A percentile compares a stretch with the other conserved stretches of the same genome.
Evolutionary conservation across 2,888 invertebrate species (phyloP).

Genomic region (Heliconius hortense): DNA sequence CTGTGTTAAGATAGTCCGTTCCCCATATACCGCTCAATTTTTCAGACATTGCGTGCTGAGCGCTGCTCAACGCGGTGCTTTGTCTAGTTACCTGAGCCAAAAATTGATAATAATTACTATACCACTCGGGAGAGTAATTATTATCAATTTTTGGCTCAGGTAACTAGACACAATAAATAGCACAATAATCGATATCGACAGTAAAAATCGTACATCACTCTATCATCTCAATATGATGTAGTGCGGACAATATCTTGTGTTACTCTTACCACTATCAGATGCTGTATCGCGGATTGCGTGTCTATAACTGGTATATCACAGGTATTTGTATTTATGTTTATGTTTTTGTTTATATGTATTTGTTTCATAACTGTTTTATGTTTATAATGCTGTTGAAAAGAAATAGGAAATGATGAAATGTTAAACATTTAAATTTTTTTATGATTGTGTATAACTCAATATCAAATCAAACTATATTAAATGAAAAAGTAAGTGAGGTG

Average conservation of each 20-base stretch:
- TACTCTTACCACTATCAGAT: slow-evolving; percentile 45
- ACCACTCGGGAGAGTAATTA: too few relatives aligned
- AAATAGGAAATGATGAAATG: not conserved
- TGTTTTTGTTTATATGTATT: slow-evolving; percentile 21
- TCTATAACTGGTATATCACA: slow-evolving; percentile 40
- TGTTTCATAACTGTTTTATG: slow-evolving; percentile 28
- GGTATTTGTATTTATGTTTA: slow-evolving; percentile 37
- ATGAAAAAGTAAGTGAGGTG: too few relatives aligned
- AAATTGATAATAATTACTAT: too few relatives aligned
- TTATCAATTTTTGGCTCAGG: too few relatives aligned
- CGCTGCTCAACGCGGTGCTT: too few relatives aligned
- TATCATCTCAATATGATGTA: slow-evolving; percentile 55
- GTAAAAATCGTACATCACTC: slow-evolving; percentile 49
- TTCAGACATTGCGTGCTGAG: too few relatives aligned
- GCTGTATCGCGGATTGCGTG: slow-evolving; percentile 46
- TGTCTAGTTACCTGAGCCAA: too few relatives aligned
- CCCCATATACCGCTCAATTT: too few relatives aligned
- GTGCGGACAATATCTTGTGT: slow-evolving; percentile 57
- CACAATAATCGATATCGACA: slow-evolving; percentile 34
- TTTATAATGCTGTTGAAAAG: slow-evolving; percentile 1
- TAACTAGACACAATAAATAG: too few relatives aligned
- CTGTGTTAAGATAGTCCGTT: too few relatives aligned
- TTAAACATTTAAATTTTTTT: not conserved
- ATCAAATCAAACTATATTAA: too few relatives aligned
- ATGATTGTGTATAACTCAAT: not conserved